phyloP scores from a whole-genome alignment of 2,113 vertebrate genomes.

The Equus quagga region DNA sequence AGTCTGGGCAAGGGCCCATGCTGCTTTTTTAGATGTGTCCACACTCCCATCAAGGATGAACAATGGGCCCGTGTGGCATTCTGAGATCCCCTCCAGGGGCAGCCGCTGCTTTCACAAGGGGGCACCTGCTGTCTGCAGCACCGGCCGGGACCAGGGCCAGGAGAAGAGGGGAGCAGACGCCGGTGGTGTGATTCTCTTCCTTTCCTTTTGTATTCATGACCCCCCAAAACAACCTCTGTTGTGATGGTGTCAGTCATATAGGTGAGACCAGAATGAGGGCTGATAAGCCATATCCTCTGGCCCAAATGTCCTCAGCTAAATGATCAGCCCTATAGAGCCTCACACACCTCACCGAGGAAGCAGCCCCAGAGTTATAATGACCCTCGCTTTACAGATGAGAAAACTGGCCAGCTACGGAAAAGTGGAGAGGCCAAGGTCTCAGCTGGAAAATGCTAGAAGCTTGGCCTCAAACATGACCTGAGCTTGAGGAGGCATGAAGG shows the following conservation, averaged over 20 bases:
- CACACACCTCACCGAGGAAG: neutral
- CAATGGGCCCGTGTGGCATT: neutral
- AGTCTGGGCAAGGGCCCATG: neutral
- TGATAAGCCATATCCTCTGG: neutral
- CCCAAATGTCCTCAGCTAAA: neutral
- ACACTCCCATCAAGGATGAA: neutral
- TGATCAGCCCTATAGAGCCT: neutral
- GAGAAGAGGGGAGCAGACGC: neutral
- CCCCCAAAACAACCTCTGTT: neutral
- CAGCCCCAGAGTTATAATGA: neutral
- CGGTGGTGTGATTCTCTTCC: neutral
- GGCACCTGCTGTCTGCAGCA: neutral
- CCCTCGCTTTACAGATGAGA: neutral
- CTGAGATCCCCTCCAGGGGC: neutral
- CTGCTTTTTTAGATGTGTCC: neutral
- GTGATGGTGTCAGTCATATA: neutral
- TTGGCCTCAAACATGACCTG: neutral
- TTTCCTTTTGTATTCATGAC: neutral
- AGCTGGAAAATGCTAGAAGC: neutral
- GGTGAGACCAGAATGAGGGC: neutral
- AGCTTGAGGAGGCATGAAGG: neutral
- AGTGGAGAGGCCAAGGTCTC: neutral
- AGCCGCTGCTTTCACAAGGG: neutral
- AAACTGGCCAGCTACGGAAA: neutral
- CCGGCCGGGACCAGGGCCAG: neutral